These are phyloP conservation scores for Liasis olivaceus DNA, from an alignment of 2,797 vertebrate species.

Conservation along the genomic window DNA sequence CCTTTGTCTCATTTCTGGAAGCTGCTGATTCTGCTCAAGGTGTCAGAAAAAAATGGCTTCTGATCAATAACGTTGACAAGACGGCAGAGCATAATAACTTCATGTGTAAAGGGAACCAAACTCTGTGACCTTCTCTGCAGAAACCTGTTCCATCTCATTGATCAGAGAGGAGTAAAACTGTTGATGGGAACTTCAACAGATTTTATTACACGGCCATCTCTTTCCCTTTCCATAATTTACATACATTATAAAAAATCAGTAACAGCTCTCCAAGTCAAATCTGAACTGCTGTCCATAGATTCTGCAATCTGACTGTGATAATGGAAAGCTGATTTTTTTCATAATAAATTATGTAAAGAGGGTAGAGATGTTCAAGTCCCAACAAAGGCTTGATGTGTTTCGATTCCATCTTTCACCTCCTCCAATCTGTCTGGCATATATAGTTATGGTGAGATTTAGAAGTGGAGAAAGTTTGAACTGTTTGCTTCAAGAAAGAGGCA, in stretches of 20 bases:
- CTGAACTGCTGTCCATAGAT: background rate
- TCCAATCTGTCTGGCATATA: background rate
- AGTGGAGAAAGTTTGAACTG: background rate
- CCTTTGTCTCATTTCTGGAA: background rate
- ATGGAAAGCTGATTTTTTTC: background rate
- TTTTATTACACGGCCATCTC: background rate
- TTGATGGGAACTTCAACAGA: background rate
- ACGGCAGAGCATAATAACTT: background rate
- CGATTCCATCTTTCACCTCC: background rate
- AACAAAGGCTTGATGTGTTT: background rate
- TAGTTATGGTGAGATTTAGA: background rate
- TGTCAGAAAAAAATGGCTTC: background rate
- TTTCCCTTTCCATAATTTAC: background rate
- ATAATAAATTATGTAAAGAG: background rate
- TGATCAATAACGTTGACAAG: background rate
- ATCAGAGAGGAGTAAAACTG: background rate
- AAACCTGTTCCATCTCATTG: background rate
- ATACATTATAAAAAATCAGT: background rate
- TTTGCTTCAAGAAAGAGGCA: background rate
- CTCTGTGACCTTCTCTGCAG: background rate
- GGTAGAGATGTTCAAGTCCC: background rate
- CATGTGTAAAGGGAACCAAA: background rate
- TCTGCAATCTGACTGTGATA: background rate
- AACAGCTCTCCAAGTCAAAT: background rate
- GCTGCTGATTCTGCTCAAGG: background rate